Evolutionary conservation across 2,888 invertebrate species (phyloP).

Genomic region (Labia minor): DNA sequence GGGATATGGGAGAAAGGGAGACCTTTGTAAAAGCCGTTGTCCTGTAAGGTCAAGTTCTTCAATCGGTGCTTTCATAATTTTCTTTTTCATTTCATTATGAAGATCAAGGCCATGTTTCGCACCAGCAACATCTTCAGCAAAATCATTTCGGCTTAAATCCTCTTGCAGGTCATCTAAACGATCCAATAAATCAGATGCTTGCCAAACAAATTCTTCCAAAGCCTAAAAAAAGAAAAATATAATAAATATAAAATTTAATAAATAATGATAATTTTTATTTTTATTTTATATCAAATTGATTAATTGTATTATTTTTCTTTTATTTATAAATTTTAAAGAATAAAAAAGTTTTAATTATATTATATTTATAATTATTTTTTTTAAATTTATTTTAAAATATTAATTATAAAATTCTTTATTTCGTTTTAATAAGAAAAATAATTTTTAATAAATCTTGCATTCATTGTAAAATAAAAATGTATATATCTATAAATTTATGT

Average conservation of each 20-base stretch:
- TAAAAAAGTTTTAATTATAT: not conserved
- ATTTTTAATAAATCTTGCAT: no score
- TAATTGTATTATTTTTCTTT: no score
- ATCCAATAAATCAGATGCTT: slow-evolving; percentile 85
- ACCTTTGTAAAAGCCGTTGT: slow-evolving; percentile 48
- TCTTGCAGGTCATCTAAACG: slow-evolving; percentile 87
- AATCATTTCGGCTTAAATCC: slow-evolving; percentile 83
- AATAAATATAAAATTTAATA: not conserved
- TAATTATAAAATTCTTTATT: no score
- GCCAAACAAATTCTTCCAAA: slow-evolving; percentile 92
- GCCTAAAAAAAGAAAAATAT: slow-evolving; percentile 42
- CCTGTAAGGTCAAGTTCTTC: slow-evolving; percentile 88
- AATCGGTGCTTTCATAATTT: slow-evolving; percentile 85
- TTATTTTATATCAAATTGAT: no score
- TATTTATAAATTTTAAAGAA: no score
- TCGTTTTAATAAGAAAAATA: no score
- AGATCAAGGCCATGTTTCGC: slow-evolving; percentile 86
- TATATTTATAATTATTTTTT: not conserved
- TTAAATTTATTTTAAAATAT: not conserved
- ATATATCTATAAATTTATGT: no score
- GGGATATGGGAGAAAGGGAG: no score
- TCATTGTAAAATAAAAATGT: no score
- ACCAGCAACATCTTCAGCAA: slow-evolving; percentile 87
- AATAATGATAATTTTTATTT: not conserved
- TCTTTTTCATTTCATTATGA: slow-evolving; percentile 87